Conservation (phyloP, 2,888 invertebrate species). For the Strigamia transsilvanica region DNA sequence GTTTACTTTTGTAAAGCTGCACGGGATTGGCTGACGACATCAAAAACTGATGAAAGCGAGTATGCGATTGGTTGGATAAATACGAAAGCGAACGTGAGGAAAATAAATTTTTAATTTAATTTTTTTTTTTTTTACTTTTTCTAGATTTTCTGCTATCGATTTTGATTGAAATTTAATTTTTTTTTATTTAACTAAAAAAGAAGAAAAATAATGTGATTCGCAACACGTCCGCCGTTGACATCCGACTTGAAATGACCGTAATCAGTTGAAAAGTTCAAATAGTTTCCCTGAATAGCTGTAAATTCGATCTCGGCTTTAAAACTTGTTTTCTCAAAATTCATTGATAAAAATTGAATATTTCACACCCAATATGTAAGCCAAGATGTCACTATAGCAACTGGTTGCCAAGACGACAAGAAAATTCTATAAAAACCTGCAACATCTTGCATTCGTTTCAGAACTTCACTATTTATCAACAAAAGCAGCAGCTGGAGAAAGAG, state of each 20-base stretch:
- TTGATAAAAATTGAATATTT: neutral
- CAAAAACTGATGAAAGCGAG: too few species aligned
- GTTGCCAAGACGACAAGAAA: slow-evolving; percentile 10
- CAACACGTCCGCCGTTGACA: neutral
- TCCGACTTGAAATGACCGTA: neutral
- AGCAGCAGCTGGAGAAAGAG: neutral
- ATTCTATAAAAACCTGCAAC: neutral
- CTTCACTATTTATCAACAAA: neutral
- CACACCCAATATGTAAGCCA: neutral
- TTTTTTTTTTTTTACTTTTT: too few species aligned
- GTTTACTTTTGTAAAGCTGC: too few species aligned
- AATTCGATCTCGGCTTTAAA: too few species aligned
- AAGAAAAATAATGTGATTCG: neutral
- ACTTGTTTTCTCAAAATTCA: neutral
- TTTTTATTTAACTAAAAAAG: too few species aligned
- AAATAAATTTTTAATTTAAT: too few species aligned
- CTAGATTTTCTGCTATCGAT: too few species aligned
- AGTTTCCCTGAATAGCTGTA: too few species aligned
- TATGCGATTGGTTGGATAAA: too few species aligned
- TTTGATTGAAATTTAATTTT: too few species aligned
- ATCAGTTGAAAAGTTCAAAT: neutral
- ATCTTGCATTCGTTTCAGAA: neutral
- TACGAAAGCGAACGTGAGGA: too few species aligned
- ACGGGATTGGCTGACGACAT: too few species aligned
- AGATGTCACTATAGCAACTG: slow-evolving; percentile 2